Evolutionary conservation across 2,888 invertebrate genomes (phyloP), one percentile per base, ranked within the genome.

Genomic region (Abscondita cerata): DNA sequence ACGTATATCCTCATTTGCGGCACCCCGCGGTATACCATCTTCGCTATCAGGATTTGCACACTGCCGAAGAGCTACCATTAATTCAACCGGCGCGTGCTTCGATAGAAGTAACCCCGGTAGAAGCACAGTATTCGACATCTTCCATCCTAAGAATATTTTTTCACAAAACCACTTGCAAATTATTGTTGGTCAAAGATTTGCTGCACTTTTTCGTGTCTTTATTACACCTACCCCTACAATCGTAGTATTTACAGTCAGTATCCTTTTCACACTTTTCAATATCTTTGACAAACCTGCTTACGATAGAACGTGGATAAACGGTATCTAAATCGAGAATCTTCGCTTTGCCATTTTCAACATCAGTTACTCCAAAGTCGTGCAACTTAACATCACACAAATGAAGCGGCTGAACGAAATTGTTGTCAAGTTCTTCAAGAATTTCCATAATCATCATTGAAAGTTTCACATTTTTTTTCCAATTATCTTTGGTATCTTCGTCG

Each of bases 311-410:
- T 12, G 88, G 86, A 70, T 87, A 85, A 2, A 87, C 86, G 1
- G 85, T 84, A 69, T 89, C 87, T 16, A 87, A 78, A 76, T 90
- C 88, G 25, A 89, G 77, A 66, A 87, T 85, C 76, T 87, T 85
- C n/a, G 87, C 76, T 68, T 81, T 83, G 1, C 62, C 62, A 64
- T 81, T 82, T 19, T 72, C 73, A 38, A 82, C 82, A 36, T 79
- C 76, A 1, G 84, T 81, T 0, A 87, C 72, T 0, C 89, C 89
- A 77, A 90, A 89, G 73, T 89, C 87, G 62, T 84, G 84, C 62
- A 86, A 79, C 77, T 89, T 89, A 0, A 90, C 81, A 79, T 90
- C 89, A 77, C 91, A 91, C 18, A 90, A 78, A 71, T 87, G 83
- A 61, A 90, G 81, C 0, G 87, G 86, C 68, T 88, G 86, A 1